Conservation (phyloP, 2,797 vertebrate genomes). For the Megalops cyprinoides region DNA sequence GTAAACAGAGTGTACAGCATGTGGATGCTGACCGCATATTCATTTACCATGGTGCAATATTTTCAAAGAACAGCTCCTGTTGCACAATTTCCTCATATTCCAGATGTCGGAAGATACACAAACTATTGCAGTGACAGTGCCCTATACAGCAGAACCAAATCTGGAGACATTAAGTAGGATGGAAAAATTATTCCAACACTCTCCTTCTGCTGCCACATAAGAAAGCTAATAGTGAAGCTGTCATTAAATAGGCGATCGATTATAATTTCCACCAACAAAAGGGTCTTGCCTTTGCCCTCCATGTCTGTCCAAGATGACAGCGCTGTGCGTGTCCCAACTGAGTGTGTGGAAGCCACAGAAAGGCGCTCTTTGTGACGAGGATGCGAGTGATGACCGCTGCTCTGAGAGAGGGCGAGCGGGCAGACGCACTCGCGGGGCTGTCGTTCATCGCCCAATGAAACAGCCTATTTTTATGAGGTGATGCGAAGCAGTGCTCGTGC, state of each 20-base stretch:
- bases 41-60: too few species aligned
- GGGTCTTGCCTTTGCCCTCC: background rate
- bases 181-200: background rate
- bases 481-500: constrained; percentile 59
- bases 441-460: constrained; percentile 55
- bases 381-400: background rate
- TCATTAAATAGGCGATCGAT: background rate
- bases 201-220: background rate
- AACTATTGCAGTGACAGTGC: too few species aligned
- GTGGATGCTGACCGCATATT: too few species aligned
- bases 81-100: too few species aligned
- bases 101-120: too few species aligned
- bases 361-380: background rate
- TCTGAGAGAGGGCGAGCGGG: background rate
- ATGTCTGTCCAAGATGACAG: background rate
- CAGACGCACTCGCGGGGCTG: background rate
- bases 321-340: background rate
- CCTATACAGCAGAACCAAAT: too few species aligned
- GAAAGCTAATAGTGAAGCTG: background rate
- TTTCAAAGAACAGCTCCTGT: too few species aligned
- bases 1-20: too few species aligned
- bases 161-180: too few species aligned
- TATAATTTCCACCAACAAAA: background rate
- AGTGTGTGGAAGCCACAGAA: background rate
- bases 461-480: constrained; percentile 73